Conservation (phyloP, 2,888 invertebrate species). For the Polietes domitor region DNA sequence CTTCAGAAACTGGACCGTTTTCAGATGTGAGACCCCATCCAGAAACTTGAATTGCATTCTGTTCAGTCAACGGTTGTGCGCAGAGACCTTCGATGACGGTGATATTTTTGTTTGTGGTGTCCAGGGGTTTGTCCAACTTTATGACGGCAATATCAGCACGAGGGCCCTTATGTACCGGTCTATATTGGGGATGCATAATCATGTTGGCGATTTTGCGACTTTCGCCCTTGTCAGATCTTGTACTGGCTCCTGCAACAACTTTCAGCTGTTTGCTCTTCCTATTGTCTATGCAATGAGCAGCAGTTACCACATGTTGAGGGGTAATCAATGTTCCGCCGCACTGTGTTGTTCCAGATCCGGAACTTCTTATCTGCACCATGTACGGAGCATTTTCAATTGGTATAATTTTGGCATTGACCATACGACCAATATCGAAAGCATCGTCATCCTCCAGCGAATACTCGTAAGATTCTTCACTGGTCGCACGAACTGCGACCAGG, state of each 20-base stretch:
- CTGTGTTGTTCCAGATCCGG: background rate
- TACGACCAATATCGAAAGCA: no score
- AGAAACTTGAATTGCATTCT: constrained; percentile 6
- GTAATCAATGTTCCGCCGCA: constrained; percentile 77
- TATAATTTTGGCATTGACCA: background rate
- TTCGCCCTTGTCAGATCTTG: constrained; percentile 69
- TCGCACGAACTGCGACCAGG: no score
- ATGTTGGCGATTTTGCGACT: constrained; percentile 35
- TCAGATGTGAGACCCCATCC: constrained; percentile 48
- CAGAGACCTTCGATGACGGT: background rate
- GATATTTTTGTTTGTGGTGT: no score
- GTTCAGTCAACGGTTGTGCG: background rate
- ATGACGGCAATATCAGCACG: background rate
- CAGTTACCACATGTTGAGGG: constrained; percentile 74
- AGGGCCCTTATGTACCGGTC: background rate
- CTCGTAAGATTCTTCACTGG: no score
- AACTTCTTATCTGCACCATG: background rate
- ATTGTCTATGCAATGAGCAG: constrained; percentile 75
- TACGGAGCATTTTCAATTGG: constrained; percentile 1
- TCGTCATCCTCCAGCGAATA: no score
- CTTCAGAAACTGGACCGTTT: constrained; percentile 66
- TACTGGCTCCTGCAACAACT: constrained; percentile 71
- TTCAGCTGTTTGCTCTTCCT: constrained; percentile 66
- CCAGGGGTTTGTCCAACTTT: background rate
- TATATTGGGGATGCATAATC: background rate